Percentiles rank a stretch among this genome's conserved stretches.
These are phyloP conservation scores for Aurelia coerulea DNA, from an alignment of 30 jellyfish, hydroid and myxozoan species.

Conservation along the genomic window DNA sequence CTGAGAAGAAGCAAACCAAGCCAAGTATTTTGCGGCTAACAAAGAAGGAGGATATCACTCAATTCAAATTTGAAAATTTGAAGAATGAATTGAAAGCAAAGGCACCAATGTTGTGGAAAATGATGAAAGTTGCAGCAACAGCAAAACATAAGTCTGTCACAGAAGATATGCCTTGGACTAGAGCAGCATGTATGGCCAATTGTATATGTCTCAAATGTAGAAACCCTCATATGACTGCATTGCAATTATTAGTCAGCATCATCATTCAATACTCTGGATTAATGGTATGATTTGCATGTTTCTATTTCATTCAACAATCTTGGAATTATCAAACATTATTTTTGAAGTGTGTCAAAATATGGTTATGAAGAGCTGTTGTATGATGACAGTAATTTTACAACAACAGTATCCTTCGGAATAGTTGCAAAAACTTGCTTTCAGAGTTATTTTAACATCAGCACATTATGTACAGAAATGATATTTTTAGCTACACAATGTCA, in stretches of 20 bases:
- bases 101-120: neutral
- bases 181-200: conserved; percentile 9
- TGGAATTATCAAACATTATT: neutral
- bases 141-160: neutral
- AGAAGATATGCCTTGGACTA: neutral
- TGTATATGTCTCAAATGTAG: neutral
- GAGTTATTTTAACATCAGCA: neutral
- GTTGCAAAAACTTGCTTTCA: too few species aligned
- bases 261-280: neutral
- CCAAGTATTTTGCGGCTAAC: neutral
- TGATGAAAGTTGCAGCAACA: conserved; percentile 9
- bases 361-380: neutral
- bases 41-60: neutral
- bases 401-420: too few species aligned
- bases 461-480: neutral
- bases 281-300: neutral
- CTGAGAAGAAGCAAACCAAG: neutral
- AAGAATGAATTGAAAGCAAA: neutral
- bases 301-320: neutral
- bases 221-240: neutral
- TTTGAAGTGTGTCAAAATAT: neutral
- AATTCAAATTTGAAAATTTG: too few species aligned
- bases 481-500: too few species aligned
- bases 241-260: conserved; percentile 1
- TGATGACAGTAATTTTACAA: neutral